A percentile compares a stretch with the other conserved stretches of the same genome.
phyloP scores from a whole-genome alignment of 2,113 vertebrate genomes.

The Ia io region DNA sequence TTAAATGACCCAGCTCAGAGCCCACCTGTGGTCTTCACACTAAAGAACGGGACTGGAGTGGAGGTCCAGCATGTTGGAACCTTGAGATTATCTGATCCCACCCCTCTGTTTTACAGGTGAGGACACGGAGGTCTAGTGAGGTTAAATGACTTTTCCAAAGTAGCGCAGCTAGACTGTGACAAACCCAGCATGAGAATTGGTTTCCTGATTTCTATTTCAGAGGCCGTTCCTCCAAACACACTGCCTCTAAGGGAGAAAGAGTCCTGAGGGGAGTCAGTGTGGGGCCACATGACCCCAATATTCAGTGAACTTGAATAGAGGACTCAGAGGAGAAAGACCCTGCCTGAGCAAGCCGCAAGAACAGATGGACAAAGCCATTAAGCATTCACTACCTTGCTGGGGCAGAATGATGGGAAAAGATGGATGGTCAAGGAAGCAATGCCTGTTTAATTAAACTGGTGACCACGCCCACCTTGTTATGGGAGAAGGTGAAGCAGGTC shows the following conservation, averaged over 20 bases:
- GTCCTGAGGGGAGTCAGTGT: accelerated
- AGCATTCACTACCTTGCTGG: not conserved
- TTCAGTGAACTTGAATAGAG: not conserved
- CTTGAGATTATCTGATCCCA: not conserved
- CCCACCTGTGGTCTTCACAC: not conserved
- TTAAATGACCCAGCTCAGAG: not conserved
- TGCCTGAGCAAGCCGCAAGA: not conserved
- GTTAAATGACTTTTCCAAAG: not conserved
- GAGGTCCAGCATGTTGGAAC: not conserved
- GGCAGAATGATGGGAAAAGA: not conserved
- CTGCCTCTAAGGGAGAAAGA: not conserved
- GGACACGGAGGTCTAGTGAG: not conserved
- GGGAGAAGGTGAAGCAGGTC: conserved; percentile 39
- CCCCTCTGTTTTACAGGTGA: not conserved
- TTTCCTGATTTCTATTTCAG: not conserved
- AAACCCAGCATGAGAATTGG: not conserved
- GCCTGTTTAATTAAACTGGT: not conserved
- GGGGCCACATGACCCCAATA: not conserved
- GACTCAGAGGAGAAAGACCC: not conserved
- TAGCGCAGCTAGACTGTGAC: not conserved
- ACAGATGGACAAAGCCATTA: not conserved
- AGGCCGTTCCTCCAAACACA: not conserved
- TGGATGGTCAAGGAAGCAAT: conserved; percentile 18
- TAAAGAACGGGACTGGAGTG: not conserved
- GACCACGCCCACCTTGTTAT: not conserved